Evolutionary conservation across 2,113 vertebrate genomes (phyloP).

Genomic region (Sterna hirundo): DNA sequence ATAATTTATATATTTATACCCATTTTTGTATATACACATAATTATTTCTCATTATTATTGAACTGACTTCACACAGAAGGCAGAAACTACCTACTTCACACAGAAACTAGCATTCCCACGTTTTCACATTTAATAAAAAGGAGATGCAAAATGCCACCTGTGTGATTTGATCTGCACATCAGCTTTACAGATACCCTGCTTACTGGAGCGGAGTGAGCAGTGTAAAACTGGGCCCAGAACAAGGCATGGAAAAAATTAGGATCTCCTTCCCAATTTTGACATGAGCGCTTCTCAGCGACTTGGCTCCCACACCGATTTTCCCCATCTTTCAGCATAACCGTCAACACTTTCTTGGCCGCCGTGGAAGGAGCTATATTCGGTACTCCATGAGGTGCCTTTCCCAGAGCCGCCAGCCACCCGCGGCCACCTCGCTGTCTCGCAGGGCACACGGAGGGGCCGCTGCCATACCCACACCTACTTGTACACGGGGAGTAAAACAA

Average conservation of each 20-base stretch:
- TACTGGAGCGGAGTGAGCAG: rapidly evolving
- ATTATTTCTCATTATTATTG: background rate
- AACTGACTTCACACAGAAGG: background rate
- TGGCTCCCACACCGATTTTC: background rate
- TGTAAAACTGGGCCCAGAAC: background rate
- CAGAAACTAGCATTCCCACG: background rate
- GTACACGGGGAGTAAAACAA: background rate
- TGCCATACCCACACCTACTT: background rate
- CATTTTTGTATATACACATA: background rate
- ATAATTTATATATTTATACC: background rate
- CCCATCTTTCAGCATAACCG: background rate
- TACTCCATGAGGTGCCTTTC: background rate
- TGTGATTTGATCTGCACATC: background rate
- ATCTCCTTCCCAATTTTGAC: background rate
- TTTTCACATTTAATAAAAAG: background rate
- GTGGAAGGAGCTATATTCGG: background rate
- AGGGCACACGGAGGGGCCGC: background rate
- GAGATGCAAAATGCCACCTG: background rate
- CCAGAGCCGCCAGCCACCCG: background rate
- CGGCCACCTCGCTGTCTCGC: background rate
- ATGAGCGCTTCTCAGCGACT: rapidly evolving
- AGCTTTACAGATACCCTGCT: background rate
- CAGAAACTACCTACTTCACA: background rate
- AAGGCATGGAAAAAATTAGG: background rate
- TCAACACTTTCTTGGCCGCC: background rate